phyloP scores from a whole-genome alignment of 2,888 invertebrate genomes.

The Spicauda simplicius region DNA sequence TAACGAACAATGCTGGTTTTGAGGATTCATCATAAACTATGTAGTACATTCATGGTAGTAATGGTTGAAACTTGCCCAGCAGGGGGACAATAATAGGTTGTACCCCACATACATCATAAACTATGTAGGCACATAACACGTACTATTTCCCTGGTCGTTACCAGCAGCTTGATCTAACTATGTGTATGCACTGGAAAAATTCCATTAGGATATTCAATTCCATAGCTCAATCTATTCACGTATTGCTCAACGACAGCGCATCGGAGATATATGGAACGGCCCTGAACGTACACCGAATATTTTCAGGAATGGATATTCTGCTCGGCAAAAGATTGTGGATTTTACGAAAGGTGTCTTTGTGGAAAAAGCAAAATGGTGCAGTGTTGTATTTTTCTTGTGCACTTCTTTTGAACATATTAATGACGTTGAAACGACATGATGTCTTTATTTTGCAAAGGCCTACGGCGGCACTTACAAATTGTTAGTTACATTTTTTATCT shows the following conservation, averaged over 20 bases:
- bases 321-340: neutral
- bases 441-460: too few species aligned
- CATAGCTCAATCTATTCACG: neutral
- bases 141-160: neutral
- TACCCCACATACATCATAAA: too few species aligned
- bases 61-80: too few species aligned
- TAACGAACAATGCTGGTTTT: too few species aligned
- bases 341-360: constrained; percentile 1
- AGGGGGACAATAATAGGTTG: too few species aligned
- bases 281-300: neutral
- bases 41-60: too few species aligned
- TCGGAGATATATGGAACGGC: neutral
- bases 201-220: constrained; percentile 11
- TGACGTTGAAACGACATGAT: neutral
- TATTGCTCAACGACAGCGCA: neutral
- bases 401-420: neutral
- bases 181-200: constrained; percentile 2
- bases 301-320: neutral
- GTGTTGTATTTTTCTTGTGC: neutral
- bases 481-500: too few species aligned
- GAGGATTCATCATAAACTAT: too few species aligned
- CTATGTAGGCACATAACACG: too few species aligned
- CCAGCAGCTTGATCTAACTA: neutral
- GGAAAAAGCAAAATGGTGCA: neutral
- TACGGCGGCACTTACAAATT: too few species aligned